Conservation (phyloP, 2,113 vertebrate genomes). For the Barnardius zonarius region DNA sequence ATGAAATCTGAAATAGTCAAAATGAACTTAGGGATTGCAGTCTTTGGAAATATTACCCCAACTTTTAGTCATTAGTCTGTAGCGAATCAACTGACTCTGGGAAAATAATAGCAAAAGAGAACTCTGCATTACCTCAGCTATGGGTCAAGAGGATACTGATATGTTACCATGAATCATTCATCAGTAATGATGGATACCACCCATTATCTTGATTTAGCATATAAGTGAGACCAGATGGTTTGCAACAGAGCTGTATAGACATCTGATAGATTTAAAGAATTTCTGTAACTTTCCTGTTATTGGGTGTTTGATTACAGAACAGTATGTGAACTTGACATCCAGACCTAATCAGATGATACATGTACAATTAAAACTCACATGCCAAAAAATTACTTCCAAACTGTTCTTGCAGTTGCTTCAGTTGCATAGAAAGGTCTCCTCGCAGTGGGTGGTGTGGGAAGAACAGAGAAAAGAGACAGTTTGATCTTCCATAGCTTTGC, state of each 20-base stretch:
- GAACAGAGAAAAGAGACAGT: not conserved
- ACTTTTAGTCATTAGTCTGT: not conserved
- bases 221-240: slow-evolving; percentile 47
- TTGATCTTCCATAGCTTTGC: not conserved
- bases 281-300: not conserved
- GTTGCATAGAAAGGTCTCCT: not conserved
- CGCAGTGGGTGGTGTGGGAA: not conserved
- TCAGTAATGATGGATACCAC: slow-evolving; percentile 26
- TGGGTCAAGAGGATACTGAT: not conserved
- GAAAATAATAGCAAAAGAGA: not conserved
- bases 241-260: not conserved
- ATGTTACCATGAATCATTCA: slow-evolving; percentile 18
- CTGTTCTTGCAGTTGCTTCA: not conserved
- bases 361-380: not conserved
- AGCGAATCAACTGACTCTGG: not conserved
- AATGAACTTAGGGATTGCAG: not conserved
- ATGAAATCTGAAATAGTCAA: not conserved
- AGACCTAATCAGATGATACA: not conserved
- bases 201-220: slow-evolving; percentile 18
- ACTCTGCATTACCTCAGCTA: not conserved
- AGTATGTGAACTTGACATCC: not conserved
- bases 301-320: not conserved
- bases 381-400: not conserved
- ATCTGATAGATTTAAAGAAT: not conserved
- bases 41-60: not conserved